Evolutionary conservation across 1,140 invertebrate genomes (phyloP), one percentile per base, ranked within the genome.

Genomic region (Meteorus sp.): DNA sequence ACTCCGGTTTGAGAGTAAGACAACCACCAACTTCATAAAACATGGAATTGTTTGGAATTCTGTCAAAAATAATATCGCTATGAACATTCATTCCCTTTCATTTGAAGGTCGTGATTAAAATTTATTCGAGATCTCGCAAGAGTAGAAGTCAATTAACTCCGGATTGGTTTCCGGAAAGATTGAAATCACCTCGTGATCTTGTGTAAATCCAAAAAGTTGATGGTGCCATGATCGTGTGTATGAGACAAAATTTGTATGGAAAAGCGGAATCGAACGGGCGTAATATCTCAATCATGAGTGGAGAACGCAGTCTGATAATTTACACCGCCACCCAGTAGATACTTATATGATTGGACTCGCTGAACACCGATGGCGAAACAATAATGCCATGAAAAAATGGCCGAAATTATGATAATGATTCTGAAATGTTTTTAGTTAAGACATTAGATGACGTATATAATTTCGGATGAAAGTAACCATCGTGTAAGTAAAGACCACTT

Each of bases 321-420:
- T 68, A 68, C 66, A 67, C 66, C 73, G 72, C 75, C 73, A 77
- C 69, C 74, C 74, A 75, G 75, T 71, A 71, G 75, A 73, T 68
- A 59, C 69, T n/a, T n/a, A n/a, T n/a, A 71, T 74, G 72, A 78
- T 78, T 76, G 73, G 69, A 69, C 59, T 45, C 3, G 27, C 4
- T 29, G 27, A 45, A 6, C 51, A 62, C 27, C 29, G 15, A 27
- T 39, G 62, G 65, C 63, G 63, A 70, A 72, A 72, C 66, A 69
- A 69, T 67, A 75, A 73, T 66, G 58, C 56, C 50, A n/a, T n/a
- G 66, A 67, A 54, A 65, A 75, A 77, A 76, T 69, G 68, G 72
- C 70, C 59, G 68, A 76, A 77, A 77, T 77, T 79, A 77, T 73
- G 73, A 78, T 76, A 78, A 78, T 77, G 74, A 78, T 76, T 77